Evolutionary conservation across 1,140 invertebrate species (phyloP), one percentile per base, ranked within the genome.

Genomic region (Leucophenga varia): DNA sequence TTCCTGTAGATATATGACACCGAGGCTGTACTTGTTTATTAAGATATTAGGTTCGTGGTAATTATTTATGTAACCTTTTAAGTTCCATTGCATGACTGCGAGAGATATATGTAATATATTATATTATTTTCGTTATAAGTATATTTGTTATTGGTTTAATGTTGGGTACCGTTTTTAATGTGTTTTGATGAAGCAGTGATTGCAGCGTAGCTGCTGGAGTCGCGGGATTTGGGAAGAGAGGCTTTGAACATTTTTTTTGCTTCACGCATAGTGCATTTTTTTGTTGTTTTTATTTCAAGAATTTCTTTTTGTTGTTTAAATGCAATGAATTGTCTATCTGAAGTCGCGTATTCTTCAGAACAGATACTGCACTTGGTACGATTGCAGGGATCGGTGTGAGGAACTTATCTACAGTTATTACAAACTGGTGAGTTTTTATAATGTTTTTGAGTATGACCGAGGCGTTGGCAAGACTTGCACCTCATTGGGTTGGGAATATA

Each of bases 261-360:
- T 7, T 44, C 8, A 13, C 43, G 18, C 32, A 44, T 47, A 28
- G 44, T 28, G 13, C 34, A 39, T 22, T 41, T 47, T 13, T 47
- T 47, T 18, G 22, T 41, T 17, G 46, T 41, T 47, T 47, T 42
- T 36, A 48, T 48, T 48, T 41, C 41, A 10, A 48, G 30, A 31
- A 42, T 37, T 48, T 48, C 38, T 48, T 48, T 48, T 48, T 36
- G 38, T 21, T 41, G 28, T 32, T 13, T 16, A n/a, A 42, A 42
- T 36, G 30, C 40, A n/a, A n/a, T 41, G 21, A 18, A 34, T 25
- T 36, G 32, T 22, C 41, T 49, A 17, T 36, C 39, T 3, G 47
- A 43, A 13, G 47, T 34, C 20, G 47, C 39, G 28, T 49, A 39
- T 18, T 28, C 19, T 21, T 14, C n/a, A 34, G 42, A 42, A 38